Evolutionary conservation across 2,888 invertebrate genomes (phyloP), one percentile per base, ranked within the genome.

Genomic region (Tortrix viridana): DNA sequence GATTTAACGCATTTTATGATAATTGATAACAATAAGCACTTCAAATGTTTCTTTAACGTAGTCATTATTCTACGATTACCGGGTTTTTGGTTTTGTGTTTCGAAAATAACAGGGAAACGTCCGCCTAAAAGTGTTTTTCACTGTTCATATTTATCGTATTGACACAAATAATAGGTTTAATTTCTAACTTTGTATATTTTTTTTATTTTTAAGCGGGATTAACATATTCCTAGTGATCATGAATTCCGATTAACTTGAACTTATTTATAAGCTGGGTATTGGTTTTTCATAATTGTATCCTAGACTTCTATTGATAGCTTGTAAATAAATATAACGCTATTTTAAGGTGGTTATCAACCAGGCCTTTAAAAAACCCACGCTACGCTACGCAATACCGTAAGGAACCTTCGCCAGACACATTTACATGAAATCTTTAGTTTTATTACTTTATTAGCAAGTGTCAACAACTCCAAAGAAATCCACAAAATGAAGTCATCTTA

Each of bases 401-500:
- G 38, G 19, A 50, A 49, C n/a, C 37, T 49, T 61, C 19, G 20
- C 43, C 50, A 32, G 58, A 54, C 53, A 59, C 47, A 43, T 54
- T 53, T 48, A 46, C 53, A 41, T 43, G 38, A 62, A 57, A 52
- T 32, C 7, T 3, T 37, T 44, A 61, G 61, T 44, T 5, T 3
- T 41, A 41, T 38, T 38, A 38, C 32, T 32, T 47, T 54, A 48
- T 44, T 60, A 61, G 61, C 69, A 65, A 67, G 74, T 71, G 55
- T 69, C 55, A 71, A 71, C 67, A 69, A 70, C 74, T 79, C 81
- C 79, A 88, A 87, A 88, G 88, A 86, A 76, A 83, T 80, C 81
- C 83, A 84, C 80, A 79, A 77, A 81, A 86, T 81, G 77, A 88
- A 88, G 86, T 89, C 85, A 85, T 84, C 81, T 86, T 88, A 89